Base-by-base conservation (phyloP, 2,888 invertebrate species). In the Imbricaverruca yamaguchii region DNA sequence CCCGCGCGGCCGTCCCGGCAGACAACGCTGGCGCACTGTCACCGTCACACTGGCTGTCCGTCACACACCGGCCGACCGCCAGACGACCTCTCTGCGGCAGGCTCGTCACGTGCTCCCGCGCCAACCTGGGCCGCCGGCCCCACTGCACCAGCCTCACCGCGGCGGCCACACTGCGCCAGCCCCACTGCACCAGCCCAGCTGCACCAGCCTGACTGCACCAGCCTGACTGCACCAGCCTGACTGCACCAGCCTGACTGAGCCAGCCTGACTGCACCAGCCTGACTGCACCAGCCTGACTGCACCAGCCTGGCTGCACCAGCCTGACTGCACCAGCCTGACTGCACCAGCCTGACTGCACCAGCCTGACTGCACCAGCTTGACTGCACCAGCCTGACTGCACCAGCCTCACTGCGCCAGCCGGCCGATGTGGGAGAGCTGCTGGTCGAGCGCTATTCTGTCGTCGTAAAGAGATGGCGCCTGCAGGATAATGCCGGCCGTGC, bases 401-500 rank as follows among this genome's bases (percentile, higher is more conserved):
- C 59, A 13, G 59, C 59, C 23, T 74, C 74, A 74, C 53, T 74
- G 74, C 74, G 39, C 15, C 39, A 74, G 74, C 21, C 74, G 74
- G 18, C 74, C 67, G 78, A 86, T 85, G 82, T 86, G 85, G 63
- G 85, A 86, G 55, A 85, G 83, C 55, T 84, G 81, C 74, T 85
- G 83, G 83, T 86, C 85, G 81, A 87, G 85, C 82, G 87, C 85
- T 82, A 85, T 83, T 67, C 87, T 85, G 80, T 86, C 85, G 84
- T 88, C 88, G 83, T 88, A 88, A n/a, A 88, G 85, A 12, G 88
- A 87, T 4, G 88, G 88, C 8, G 88, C 88, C 83, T 88, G 87
- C 25, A 88, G 85, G 80, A 88, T 88, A 82, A 88, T 88, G 63
- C 86, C 86, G 69, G 85, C 85, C 6, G 89, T 89, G 77, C 89